Percentiles rank a stretch among this genome's conserved stretches.
phyloP scores from a whole-genome alignment of 2,113 vertebrate species.

The Salvelinus fontinalis region DNA sequence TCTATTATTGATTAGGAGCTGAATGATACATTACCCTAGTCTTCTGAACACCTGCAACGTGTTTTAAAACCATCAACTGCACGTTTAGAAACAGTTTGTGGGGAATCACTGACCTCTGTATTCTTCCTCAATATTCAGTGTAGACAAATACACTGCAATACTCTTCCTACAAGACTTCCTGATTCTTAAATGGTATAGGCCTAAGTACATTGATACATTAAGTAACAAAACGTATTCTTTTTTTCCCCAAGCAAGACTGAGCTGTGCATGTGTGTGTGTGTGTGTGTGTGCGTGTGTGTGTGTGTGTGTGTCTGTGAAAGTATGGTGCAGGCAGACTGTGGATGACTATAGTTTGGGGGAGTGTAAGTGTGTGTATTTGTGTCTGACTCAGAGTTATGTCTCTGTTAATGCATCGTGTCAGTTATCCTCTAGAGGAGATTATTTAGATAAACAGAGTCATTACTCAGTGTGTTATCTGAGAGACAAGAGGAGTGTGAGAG shows the following conservation, averaged over 20 bases:
- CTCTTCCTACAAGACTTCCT: too few species aligned
- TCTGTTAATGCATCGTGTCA: conserved; percentile 39
- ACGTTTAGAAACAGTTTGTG: neutral
- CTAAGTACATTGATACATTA: neutral
- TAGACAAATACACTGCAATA: too few species aligned
- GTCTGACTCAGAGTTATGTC: neutral
- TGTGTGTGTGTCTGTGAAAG: too few species aligned
- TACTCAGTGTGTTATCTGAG: conserved; percentile 66
- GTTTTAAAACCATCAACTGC: conserved; percentile 12
- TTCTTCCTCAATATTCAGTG: neutral
- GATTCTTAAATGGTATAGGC: neutral
- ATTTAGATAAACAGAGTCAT: conserved; percentile 59
- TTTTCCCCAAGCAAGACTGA: too few species aligned
- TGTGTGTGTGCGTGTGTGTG: too few species aligned
- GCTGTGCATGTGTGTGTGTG: too few species aligned
- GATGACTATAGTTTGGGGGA: neutral
- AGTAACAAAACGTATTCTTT: too few species aligned
- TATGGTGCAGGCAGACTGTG: neutral
- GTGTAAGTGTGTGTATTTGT: neutral
- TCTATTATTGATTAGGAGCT: conserved; percentile 2
- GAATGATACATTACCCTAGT: neutral
- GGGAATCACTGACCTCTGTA: neutral
- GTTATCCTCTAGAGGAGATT: conserved; percentile 47
- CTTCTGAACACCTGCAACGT: neutral
- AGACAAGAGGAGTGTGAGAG: conserved; percentile 52